Base-by-base conservation (phyloP, 2,888 invertebrate genomes). In the Nycteola revayana region DNA sequence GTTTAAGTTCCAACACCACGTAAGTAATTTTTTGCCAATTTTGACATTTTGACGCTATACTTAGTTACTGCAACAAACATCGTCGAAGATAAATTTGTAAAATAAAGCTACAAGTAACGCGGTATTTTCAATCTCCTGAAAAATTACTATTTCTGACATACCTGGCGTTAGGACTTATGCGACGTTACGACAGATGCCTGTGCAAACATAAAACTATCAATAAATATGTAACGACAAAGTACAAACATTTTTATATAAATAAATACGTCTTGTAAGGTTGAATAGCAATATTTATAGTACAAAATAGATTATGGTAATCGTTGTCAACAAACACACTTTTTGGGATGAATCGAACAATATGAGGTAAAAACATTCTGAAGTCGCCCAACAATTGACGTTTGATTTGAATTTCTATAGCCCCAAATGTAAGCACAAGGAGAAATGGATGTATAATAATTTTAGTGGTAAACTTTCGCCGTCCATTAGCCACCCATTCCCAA, bases 381-480 rank as follows among this genome's bases (percentile, higher is more conserved):
- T 45, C 40, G 26, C 25, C 11, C 6, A 24, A 34, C 42, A 28
- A 43, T 49, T 50, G 46, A 32, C 6, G 9, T 9, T 25, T 25
- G 42, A 49, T 60, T 57, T 63, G 51, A 55, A 50, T 60, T 35
- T 43, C 32, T 61, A 61, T 58, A 48, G n/a, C 21, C 7, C 21
- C 24, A 42, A 54, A 40, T 47, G 28, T 35, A 36, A 32, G 20
- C 25, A 31, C 31, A 36, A 36, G 25, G 30, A 37, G 42, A 41
- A 32, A 31, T 9, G 25, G 8, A 14, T 35, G 28, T 43, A 39
- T 43, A 41, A n/a, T 43, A 58, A 42, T 38, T 30, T 7, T 59
- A 41, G 62, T 59, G 40, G 45, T 50, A 56, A 45, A 47, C 48
- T 60, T 60, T 61, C 57, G 23, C 56, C 52, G 40, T 36, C 54